Conservation (phyloP, 2,888 invertebrate species). For the Molanna angustata region DNA sequence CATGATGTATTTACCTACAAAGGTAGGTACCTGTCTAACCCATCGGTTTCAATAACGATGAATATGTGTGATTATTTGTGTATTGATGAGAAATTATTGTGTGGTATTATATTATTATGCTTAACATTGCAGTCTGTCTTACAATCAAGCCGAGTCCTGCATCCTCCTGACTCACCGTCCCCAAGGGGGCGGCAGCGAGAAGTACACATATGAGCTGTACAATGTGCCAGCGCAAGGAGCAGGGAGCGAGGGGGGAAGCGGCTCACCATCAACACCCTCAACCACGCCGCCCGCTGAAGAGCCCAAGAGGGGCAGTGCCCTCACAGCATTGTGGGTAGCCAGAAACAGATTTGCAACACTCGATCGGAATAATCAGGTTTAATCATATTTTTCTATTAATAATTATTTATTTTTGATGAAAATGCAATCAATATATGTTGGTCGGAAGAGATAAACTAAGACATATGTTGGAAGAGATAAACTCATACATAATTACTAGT, state of each 20-base stretch:
- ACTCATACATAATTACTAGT: too few relatives aligned
- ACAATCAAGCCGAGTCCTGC: constrained; percentile 96
- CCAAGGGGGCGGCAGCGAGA: constrained; percentile 81
- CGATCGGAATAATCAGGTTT: constrained; percentile 86
- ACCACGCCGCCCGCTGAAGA: constrained; percentile 61
- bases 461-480: too few relatives aligned
- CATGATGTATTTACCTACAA: too few relatives aligned
- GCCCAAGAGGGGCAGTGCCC: constrained; percentile 72
- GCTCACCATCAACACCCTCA: constrained; percentile 88
- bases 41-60: too few relatives aligned
- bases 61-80: too few relatives aligned
- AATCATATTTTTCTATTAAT: too few relatives aligned
- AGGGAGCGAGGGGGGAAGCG: constrained; percentile 84
- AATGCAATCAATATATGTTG: too few relatives aligned
- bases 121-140: constrained; percentile 72
- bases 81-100: too few relatives aligned
- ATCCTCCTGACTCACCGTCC: constrained; percentile 78
- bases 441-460: too few relatives aligned
- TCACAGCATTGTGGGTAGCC: constrained; percentile 95
- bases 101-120: not conserved
- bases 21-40: too few relatives aligned
- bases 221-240: constrained; percentile 82
- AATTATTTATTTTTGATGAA: too few relatives aligned
- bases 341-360: constrained; percentile 96
- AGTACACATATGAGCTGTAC: constrained; percentile 92